Percentiles rank a stretch among this genome's conserved stretches.
phyloP scores from a whole-genome alignment of 2,888 invertebrate genomes.

The Octodonta nipae region DNA sequence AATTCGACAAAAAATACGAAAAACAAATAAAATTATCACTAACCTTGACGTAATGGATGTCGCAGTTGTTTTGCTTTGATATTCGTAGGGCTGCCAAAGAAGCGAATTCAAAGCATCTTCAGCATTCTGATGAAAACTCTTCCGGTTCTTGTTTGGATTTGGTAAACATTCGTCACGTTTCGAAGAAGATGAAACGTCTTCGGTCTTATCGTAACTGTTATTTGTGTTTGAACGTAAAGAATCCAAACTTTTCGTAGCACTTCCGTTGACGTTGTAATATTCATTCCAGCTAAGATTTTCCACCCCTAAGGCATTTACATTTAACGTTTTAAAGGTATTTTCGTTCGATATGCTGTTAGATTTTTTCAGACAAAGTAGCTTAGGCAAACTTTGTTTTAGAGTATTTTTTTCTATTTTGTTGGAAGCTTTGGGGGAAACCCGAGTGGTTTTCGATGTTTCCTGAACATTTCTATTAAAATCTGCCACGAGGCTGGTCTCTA shows the following conservation, averaged over 20 bases:
- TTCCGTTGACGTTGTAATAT: conserved; percentile 9
- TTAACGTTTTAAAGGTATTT: conserved; percentile 11
- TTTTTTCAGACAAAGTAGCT: conserved; percentile 21
- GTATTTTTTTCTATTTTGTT: conserved; percentile 12
- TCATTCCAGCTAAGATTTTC: conserved; percentile 7
- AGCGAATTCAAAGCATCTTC: conserved; percentile 64
- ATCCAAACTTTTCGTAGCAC: too few relatives aligned
- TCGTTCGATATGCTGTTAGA: conserved; percentile 6
- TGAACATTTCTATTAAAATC: conserved; percentile 19
- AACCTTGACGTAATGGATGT: conserved; percentile 6
- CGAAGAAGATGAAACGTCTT: conserved; percentile 10
- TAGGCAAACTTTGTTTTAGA: conserved; percentile 17
- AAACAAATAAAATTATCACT: too few relatives aligned
- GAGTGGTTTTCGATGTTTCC: too few relatives aligned
- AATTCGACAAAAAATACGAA: too few relatives aligned
- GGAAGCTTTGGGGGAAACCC: too few relatives aligned
- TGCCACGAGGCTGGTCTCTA: too few relatives aligned
- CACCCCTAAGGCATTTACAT: conserved; percentile 13
- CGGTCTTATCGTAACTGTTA: background rate
- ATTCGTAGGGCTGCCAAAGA: conserved; percentile 70
- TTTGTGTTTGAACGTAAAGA: background rate
- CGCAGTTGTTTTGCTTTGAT: conserved; percentile 34
- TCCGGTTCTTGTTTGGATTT: conserved; percentile 20
- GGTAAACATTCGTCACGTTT: conserved; percentile 7
- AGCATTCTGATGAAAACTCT: conserved; percentile 53